A percentile compares a stretch with the other conserved stretches of the same genome.
Conservation (phyloP, 2,797 vertebrate genomes). For the Nasua narica region DNA sequence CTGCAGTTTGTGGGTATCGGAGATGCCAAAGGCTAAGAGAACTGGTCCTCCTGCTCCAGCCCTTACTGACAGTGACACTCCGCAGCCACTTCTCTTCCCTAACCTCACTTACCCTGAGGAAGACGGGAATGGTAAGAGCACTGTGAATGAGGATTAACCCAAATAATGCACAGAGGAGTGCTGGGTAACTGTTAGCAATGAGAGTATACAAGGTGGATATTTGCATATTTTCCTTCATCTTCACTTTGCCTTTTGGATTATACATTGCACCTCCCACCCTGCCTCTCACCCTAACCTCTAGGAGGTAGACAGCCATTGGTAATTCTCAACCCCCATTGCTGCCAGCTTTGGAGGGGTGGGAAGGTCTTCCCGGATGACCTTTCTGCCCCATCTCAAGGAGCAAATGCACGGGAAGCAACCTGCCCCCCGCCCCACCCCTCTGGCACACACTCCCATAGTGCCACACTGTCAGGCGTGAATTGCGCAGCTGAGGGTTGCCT, state of each 20-base stretch:
- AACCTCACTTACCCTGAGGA: slow-evolving; percentile 14
- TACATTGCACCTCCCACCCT: not conserved
- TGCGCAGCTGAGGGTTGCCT: slow-evolving; percentile 39
- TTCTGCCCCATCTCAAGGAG: not conserved
- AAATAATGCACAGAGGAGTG: not conserved
- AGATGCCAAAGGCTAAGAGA: not conserved
- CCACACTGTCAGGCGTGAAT: not conserved
- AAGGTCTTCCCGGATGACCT: not conserved
- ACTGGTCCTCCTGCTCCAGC: not conserved
- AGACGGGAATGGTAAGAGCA: not conserved
- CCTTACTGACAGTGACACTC: not conserved
- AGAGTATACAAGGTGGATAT: not conserved
- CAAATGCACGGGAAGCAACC: not conserved
- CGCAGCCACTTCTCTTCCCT: not conserved
- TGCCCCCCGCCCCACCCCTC: not conserved
- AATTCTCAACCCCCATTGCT: not conserved
- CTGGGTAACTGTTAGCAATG: not conserved
- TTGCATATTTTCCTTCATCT: not conserved
- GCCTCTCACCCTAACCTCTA: not conserved
- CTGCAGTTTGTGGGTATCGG: not conserved
- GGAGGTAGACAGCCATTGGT: not conserved
- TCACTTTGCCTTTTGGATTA: not conserved
- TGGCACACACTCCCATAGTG: not conserved
- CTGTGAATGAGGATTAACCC: not conserved
- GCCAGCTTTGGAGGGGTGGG: not conserved